Percentiles rank a stretch among this genome's conserved stretches.
Evolutionary conservation across 1,140 invertebrate species (phyloP).

Genomic region (Sycophila sp.): DNA sequence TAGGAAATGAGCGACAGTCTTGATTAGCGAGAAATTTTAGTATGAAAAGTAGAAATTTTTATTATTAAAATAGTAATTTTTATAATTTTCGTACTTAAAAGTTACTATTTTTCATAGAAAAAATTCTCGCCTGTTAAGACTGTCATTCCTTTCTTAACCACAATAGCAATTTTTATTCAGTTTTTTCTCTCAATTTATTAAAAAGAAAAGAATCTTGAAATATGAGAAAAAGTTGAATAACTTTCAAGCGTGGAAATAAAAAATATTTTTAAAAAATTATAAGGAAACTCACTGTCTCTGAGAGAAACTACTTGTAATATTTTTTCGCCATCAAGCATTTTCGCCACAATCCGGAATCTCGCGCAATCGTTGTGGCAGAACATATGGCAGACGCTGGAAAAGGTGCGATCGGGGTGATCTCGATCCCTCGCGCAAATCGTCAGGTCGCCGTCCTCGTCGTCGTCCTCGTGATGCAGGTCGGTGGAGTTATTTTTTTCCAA

Average conservation of each 20-base stretch:
- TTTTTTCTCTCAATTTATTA: too few species aligned
- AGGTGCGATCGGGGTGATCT: conserved; percentile 53
- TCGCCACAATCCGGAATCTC: conserved; percentile 41
- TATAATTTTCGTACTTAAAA: too few species aligned
- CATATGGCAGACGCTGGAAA: conserved; percentile 61
- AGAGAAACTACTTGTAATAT: conserved; percentile 42
- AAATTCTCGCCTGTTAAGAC: too few species aligned
- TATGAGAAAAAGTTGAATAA: background rate
- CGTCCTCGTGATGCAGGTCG: conserved; percentile 41
- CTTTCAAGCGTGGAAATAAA: background rate
- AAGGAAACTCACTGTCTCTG: conserved; percentile 52
- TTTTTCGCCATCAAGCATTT: conserved; percentile 37
- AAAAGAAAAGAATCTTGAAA: too few species aligned
- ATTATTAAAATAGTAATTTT: too few species aligned
- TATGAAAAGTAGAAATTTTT: too few species aligned
- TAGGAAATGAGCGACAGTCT: too few species aligned
- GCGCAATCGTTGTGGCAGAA: conserved; percentile 57
- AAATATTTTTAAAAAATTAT: background rate
- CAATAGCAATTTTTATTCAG: too few species aligned
- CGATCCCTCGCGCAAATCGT: conserved; percentile 59
- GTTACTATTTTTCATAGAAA: too few species aligned
- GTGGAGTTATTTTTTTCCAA: conserved; percentile 41
- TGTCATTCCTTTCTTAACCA: too few species aligned
- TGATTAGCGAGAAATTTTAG: too few species aligned
- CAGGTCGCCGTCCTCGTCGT: conserved; percentile 49